A percentile compares a stretch with the other conserved stretches of the same genome.
phyloP scores from a whole-genome alignment of 2,113 vertebrate species.

The Urocolius indicus region DNA sequence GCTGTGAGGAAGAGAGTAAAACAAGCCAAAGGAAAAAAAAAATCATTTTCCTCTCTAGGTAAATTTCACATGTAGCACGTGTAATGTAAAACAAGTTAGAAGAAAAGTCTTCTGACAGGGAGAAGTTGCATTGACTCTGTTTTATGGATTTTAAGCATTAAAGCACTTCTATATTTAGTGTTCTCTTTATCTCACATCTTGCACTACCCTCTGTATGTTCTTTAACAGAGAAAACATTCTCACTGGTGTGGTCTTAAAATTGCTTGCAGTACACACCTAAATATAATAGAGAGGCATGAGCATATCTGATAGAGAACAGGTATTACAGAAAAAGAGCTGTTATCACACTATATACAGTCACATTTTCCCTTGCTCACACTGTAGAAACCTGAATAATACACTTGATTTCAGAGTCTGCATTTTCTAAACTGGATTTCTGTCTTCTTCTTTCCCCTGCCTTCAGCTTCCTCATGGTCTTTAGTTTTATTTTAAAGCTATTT shows the following conservation, averaged over 20 bases:
- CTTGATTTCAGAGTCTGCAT: neutral
- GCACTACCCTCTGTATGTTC: neutral
- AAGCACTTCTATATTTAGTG: conserved; percentile 4
- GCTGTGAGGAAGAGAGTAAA: neutral
- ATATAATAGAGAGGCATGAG: neutral
- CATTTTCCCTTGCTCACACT: neutral
- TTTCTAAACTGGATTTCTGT: neutral
- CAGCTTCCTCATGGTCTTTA: neutral
- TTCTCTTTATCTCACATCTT: neutral
- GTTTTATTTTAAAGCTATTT: neutral
- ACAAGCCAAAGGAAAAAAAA: neutral
- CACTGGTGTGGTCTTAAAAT: conserved; percentile 13
- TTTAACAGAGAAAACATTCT: neutral
- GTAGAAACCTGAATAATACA: neutral
- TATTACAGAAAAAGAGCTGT: neutral
- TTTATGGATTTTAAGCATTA: neutral
- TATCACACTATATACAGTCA: neutral
- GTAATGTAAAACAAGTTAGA: neutral
- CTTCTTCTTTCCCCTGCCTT: neutral
- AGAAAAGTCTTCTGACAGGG: neutral
- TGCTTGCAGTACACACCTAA: neutral
- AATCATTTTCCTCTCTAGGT: neutral
- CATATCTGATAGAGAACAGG: neutral
- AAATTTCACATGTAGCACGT: neutral
- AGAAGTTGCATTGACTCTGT: neutral